phyloP scores from a whole-genome alignment of 2,888 invertebrate species.

The Lochmaea capreae region DNA sequence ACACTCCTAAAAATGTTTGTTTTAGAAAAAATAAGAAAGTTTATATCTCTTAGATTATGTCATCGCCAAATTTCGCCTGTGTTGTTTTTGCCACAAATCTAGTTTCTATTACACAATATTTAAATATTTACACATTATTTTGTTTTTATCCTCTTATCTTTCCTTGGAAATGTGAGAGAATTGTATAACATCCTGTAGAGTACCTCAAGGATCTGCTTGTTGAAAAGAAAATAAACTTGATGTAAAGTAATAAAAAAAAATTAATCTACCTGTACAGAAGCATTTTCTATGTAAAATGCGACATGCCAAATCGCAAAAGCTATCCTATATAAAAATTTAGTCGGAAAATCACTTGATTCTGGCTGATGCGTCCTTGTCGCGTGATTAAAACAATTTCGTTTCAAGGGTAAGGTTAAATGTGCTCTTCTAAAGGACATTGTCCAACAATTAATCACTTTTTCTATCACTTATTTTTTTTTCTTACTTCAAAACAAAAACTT shows the following conservation, averaged over 20 bases:
- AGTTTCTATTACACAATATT: too few relatives aligned
- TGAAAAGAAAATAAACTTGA: too few relatives aligned
- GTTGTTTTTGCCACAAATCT: background rate
- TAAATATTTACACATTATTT: too few relatives aligned
- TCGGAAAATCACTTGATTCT: conserved; percentile 67
- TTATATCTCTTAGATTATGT: background rate
- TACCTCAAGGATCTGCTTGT: too few relatives aligned
- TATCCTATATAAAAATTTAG: conserved; percentile 75
- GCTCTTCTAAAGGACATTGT: conserved; percentile 53
- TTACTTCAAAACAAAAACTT: conserved; percentile 26
- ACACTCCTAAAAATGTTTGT: too few relatives aligned
- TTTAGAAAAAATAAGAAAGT: too few relatives aligned
- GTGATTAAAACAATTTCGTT: conserved; percentile 51
- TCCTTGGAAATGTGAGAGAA: too few relatives aligned
- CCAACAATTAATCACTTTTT: conserved; percentile 20
- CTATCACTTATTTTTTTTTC: conserved; percentile 26
- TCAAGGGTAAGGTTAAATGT: conserved; percentile 50
- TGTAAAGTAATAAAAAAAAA: background rate
- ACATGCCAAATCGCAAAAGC: conserved; percentile 83
- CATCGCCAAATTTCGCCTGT: background rate
- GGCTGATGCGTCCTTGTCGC: conserved; percentile 6
- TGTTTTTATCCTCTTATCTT: too few relatives aligned
- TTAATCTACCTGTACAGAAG: conserved; percentile 56
- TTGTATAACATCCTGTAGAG: too few relatives aligned
- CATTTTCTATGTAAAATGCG: conserved; percentile 76